Conservation (phyloP, 30 jellyfish, hydroid and myxozoan species). For the Catostylus mosaicus region DNA sequence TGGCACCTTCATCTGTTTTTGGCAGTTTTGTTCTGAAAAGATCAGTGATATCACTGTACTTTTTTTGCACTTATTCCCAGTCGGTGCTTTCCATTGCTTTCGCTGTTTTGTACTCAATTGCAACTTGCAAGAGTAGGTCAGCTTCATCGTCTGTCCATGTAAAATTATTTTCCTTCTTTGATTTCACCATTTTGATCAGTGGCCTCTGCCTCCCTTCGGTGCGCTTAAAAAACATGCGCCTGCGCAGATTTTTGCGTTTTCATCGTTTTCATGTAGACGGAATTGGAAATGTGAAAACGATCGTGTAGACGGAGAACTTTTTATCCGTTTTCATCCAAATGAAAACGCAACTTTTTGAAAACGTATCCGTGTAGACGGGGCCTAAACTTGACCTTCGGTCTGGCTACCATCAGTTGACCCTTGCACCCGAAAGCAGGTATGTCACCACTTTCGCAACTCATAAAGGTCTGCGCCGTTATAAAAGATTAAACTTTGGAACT, state of each 20-base stretch:
- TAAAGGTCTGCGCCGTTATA: constrained; percentile 33
- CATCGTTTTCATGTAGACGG: constrained; percentile 1
- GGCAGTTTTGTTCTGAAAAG: no score
- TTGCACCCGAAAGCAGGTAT: constrained; percentile 41
- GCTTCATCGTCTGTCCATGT: constrained; percentile 56
- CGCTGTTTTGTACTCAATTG: constrained; percentile 21
- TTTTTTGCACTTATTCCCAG: no score
- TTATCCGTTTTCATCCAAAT: neutral
- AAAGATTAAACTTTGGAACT: no score
- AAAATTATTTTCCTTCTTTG: constrained; percentile 3
- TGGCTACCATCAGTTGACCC: constrained; percentile 7
- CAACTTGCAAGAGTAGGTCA: constrained; percentile 18
- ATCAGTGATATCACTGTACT: no score
- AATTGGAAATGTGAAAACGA: neutral
- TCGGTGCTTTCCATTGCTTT: constrained; percentile 33
- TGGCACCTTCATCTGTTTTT: no score
- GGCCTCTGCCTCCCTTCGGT: neutral
- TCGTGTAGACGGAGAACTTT: neutral
- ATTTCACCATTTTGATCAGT: neutral
- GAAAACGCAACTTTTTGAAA: neutral
- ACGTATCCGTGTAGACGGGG: no score
- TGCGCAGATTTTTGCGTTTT: constrained; percentile 4
- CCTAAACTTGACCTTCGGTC: no score
- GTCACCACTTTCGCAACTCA: constrained; percentile 35
- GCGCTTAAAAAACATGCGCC: constrained; percentile 1